Evolutionary conservation across 2,797 vertebrate genomes (phyloP).

Genomic region (Falco peregrinus): DNA sequence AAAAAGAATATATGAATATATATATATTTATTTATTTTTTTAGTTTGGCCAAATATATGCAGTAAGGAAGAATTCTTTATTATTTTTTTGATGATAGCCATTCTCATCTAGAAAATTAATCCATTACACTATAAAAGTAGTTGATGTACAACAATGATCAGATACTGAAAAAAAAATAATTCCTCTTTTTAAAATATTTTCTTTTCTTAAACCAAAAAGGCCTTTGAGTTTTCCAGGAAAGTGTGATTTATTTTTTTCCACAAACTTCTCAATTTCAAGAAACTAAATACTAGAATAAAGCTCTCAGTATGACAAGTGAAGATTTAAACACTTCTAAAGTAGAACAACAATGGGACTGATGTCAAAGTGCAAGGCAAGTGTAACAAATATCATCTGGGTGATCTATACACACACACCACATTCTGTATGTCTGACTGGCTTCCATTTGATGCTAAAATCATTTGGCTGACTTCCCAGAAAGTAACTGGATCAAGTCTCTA

Average conservation of each 20-base stretch:
- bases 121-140: background rate
- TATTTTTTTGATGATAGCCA: background rate
- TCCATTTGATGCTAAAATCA: background rate
- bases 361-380: background rate
- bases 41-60: background rate
- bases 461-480: constrained; percentile 20
- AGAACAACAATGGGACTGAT: background rate
- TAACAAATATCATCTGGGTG: background rate
- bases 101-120: background rate
- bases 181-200: background rate
- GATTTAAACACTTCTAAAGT: background rate
- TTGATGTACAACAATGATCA: background rate
- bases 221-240: background rate
- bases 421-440: background rate
- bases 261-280: background rate
- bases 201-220: background rate
- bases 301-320: background rate
- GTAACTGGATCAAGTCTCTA: background rate
- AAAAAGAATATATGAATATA: background rate
- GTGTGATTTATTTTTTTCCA: background rate
- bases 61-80: background rate
- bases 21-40: background rate
- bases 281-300: background rate
- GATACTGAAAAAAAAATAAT: background rate
- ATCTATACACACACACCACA: background rate